phyloP scores from a whole-genome alignment of 2,113 vertebrate species.

The Acanthisitta chloris region DNA sequence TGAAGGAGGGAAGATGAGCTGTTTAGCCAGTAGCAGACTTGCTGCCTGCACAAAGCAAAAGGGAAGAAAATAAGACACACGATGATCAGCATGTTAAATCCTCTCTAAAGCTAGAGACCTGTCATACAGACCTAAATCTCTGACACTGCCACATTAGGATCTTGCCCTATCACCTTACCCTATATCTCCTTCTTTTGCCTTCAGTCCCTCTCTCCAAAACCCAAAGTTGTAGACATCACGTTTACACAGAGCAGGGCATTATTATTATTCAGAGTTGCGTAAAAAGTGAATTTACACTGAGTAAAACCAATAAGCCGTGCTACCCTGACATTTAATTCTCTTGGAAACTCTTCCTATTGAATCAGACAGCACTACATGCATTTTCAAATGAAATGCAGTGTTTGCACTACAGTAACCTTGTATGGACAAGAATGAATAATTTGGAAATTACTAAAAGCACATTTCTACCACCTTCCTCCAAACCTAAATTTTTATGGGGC shows the following conservation, averaged over 20 bases:
- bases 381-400: conserved; percentile 51
- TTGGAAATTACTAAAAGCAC: neutral
- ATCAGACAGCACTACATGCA: neutral
- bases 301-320: conserved; percentile 61
- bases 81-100: neutral
- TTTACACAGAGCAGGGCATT: conserved; percentile 46
- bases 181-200: neutral
- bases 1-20: neutral
- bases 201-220: neutral
- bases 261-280: conserved; percentile 67
- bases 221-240: conserved; percentile 20
- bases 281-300: conserved; percentile 65
- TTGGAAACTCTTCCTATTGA: conserved; percentile 61
- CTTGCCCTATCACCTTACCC: neutral
- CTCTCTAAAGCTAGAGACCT: neutral
- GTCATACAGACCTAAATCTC: conserved; percentile 14
- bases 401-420: neutral
- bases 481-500: neutral
- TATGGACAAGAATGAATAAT: neutral
- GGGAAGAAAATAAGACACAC: neutral
- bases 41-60: neutral
- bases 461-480: neutral
- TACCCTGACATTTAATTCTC: conserved; percentile 72
- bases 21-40: neutral
- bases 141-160: neutral